Evolutionary conservation across 2,888 invertebrate genomes (phyloP), one percentile per base, ranked within the genome.

Genomic region (Ornithoptera alexandrae): DNA sequence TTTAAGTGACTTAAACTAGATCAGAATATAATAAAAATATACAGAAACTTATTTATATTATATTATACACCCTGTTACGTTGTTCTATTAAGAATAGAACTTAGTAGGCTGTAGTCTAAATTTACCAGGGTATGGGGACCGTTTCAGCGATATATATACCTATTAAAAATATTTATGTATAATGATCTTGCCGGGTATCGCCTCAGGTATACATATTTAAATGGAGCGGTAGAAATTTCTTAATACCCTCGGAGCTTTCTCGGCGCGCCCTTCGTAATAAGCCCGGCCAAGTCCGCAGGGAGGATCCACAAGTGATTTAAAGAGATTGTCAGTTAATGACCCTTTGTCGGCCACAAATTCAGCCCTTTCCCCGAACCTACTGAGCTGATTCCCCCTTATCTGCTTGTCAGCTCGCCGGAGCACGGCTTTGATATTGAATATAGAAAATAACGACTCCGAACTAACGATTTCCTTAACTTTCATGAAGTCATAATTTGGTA

Each of bases 291-390:
- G 82, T 78, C 85, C 83, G 79, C 74, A 74, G 84, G 86, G 85
- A 83, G 84, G 86, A 84, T 87, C 86, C 78, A 84, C 88, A 86
- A 91, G 90, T 89, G 89, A 90, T 90, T 90, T 89, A 89, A 87
- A 87, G 87, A 88, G 88, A 89, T 89, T 88, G 86, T 87, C 88
- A 87, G 89, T 86, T 89, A 89, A 90, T 89, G 87, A 85, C 84
- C 77, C 81, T 76, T 77, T 79, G 85, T 81, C 81, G 82, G 81
- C 88, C 88, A 85, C 90, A 87, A 88, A 87, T 85, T 85, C 77
- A 88, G 85, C 87, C 87, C 87, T 86, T 87, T 84, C 79, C 78
- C 81, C 78, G 78, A 80, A 78, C 80, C 81, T 81, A 79, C 76
- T 71, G 75, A 81, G 76, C 81, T 84, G 84, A 85, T 81, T 79